A percentile compares a stretch with the other conserved stretches of the same genome.
Evolutionary conservation across 2,113 vertebrate species (phyloP).

Genomic region (Otis tarda): DNA sequence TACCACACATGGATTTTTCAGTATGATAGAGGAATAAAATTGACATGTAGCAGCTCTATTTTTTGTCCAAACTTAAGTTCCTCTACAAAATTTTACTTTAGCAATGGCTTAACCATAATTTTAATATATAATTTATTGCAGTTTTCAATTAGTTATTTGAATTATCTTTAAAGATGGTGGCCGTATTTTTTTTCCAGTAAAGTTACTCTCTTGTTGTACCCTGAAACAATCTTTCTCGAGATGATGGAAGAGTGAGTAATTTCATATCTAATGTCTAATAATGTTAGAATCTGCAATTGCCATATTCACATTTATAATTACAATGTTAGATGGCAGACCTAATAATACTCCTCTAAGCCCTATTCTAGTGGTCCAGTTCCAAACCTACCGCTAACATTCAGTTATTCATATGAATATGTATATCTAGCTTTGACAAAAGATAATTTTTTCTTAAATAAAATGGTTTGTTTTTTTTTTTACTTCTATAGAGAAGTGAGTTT

Average conservation of each 20-base stretch:
- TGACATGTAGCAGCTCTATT: background rate
- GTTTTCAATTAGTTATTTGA: background rate
- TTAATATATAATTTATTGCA: background rate
- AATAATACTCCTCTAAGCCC: accelerated
- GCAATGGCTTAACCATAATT: background rate
- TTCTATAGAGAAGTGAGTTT: background rate
- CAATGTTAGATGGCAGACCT: accelerated
- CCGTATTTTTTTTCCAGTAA: background rate
- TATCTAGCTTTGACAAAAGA: background rate
- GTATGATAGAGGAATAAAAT: background rate
- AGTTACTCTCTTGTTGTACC: accelerated
- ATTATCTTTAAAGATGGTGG: background rate
- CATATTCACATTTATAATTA: background rate
- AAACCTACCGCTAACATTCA: background rate
- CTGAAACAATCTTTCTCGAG: background rate
- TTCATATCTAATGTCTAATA: background rate
- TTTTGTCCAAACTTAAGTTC: background rate
- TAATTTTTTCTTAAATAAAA: background rate
- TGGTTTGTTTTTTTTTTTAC: background rate
- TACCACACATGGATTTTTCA: background rate
- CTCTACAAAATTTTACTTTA: background rate
- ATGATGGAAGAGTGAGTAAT: background rate
- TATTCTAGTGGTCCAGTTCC: background rate
- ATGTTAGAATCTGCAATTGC: background rate
- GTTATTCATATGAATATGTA: background rate